Evolutionary conservation across 1,140 invertebrate genomes (phyloP), one percentile per base, ranked within the genome.

Genomic region (Forficula auricularia): DNA sequence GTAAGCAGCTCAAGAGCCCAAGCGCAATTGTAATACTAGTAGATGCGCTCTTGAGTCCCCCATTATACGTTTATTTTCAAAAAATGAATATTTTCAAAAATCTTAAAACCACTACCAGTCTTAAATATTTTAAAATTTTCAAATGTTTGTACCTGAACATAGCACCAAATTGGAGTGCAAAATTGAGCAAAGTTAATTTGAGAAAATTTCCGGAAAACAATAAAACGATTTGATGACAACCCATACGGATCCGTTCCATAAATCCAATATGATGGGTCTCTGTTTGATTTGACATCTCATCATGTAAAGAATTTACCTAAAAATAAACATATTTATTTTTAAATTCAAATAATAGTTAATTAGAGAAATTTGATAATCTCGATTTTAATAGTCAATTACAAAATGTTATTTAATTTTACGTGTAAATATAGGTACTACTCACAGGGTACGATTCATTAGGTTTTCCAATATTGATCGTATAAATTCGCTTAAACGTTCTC

Each of bases 401-500:
- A n/a, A n/a, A n/a, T n/a, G n/a, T n/a, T n/a, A n/a, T n/a, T n/a
- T 6, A 27, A 27, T 27, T 27, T 27, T 27, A 27, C 10, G 22
- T 6, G 22, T 6, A 30, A n/a, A 4, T 42, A 31, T 14, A 2
- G 8, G 12, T 14, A 16, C 6, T 7, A 19, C 43, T 22, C 52
- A 62, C 62, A 30, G 60, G 53, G 47, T 59, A 65, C 9, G 54
- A 58, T 13, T 59, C 50, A 14, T 54, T 50, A 18, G 62, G 50
- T 38, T 61, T 63, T 36, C 66, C 61, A 3, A 62, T 66, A 47
- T 73, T 75, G 2, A 64, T 51, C 0, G 57, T 41, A 43, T 73
- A 72, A 16, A 76, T 73, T 22, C 53, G 57, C 45, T 60, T 62
- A 32, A 75, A 57, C 0, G 75, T 64, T 3, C 62, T 57, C 3